Percentiles rank a stretch among this genome's conserved stretches.
phyloP scores from a whole-genome alignment of 92 coral and sea anemone genomes.

The Phymanthus crucifer region DNA sequence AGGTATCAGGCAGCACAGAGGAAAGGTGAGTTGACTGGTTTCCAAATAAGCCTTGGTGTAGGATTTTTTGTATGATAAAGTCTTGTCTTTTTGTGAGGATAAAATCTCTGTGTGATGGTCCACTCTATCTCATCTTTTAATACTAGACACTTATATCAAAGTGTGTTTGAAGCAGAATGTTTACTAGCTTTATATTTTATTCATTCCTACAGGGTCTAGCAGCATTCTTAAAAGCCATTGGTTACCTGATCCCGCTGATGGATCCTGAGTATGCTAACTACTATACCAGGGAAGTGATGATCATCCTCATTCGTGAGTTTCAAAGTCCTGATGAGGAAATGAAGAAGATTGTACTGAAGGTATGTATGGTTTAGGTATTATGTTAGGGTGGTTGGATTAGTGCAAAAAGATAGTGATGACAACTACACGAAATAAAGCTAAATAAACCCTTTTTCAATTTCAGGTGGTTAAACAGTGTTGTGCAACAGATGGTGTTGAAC shows the following conservation, averaged over 20 bases:
- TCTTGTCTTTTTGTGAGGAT: background rate
- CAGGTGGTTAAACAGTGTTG: slow-evolving; percentile 99
- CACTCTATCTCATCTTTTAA: too few relatives aligned
- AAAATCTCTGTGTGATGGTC: background rate
- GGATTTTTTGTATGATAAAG: background rate
- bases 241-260: slow-evolving; percentile 97
- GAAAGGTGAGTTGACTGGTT: background rate
- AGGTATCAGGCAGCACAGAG: background rate
- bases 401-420: background rate
- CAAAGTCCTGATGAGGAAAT: slow-evolving; percentile 99
- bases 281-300: slow-evolving; percentile 99
- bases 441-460: background rate
- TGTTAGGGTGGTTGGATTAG: background rate
- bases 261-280: slow-evolving; percentile 99
- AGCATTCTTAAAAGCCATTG: slow-evolving; percentile 98
- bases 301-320: slow-evolving; percentile 99
- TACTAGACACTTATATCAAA: too few relatives aligned
- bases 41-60: too few relatives aligned
- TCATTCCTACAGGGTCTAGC: slow-evolving; percentile 78
- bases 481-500: slow-evolving; percentile 99
- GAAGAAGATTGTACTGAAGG: slow-evolving; percentile 99
- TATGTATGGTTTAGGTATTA: background rate
- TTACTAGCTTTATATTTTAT: background rate
- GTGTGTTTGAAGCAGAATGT: background rate
- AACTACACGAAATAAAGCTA: background rate